Conservation (phyloP, 2,888 invertebrate species). For the Alloscopus bannaensis region DNA sequence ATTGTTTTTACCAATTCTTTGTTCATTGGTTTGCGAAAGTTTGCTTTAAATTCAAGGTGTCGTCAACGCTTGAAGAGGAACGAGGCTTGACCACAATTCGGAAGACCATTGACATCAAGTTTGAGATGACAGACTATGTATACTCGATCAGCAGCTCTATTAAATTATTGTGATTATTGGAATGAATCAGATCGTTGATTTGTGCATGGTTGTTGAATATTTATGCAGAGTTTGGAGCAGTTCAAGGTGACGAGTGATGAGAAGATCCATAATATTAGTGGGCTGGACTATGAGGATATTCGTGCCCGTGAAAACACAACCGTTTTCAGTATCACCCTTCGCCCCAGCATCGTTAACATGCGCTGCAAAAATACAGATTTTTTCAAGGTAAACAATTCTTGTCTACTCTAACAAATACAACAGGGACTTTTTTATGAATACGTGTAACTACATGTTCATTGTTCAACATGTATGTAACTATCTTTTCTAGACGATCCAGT, state of each 20-base stretch:
- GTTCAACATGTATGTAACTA: not conserved
- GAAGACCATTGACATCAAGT: conserved; percentile 69
- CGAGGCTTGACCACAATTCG: conserved; percentile 64
- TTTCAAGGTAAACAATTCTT: conserved; percentile 56
- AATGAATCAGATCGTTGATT: not conserved
- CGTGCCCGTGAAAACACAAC: conserved; percentile 52
- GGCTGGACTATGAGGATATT: conserved; percentile 35
- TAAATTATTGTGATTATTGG: not conserved
- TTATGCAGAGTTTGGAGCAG: conserved; percentile 2
- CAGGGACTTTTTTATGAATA: not conserved
- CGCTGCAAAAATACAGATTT: conserved; percentile 63
- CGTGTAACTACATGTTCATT: not conserved
- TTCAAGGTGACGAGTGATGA: not conserved
- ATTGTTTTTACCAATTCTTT: not conserved
- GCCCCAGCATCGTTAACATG: conserved; percentile 69
- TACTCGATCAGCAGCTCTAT: not conserved
- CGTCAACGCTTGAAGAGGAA: conserved; percentile 37
- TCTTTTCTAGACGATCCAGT: conserved; percentile 57
- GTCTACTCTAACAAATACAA: not conserved
- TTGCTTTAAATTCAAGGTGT: too few species aligned
- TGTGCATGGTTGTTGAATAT: not conserved
- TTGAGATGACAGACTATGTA: conserved; percentile 66
- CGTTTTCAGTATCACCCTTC: conserved; percentile 68
- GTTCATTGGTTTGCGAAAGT: not conserved
- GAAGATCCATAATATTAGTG: not conserved